Evolutionary conservation across 2,888 invertebrate genomes (phyloP), one percentile per base, ranked within the genome.

Genomic region (Heliconius hortense): DNA sequence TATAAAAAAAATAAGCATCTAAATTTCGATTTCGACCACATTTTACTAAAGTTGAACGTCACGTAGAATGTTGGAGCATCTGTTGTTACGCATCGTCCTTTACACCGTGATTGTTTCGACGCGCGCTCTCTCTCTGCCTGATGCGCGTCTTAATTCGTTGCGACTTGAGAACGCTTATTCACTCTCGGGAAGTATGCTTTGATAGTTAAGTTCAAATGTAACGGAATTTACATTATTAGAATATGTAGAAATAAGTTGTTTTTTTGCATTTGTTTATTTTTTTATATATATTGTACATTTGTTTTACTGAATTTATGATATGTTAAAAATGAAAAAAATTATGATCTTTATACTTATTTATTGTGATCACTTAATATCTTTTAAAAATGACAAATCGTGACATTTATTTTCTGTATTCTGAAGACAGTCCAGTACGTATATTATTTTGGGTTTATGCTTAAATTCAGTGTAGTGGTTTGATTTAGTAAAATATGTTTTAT

Each of bases 71-170:
- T 26, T 59, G 35, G 5, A 31, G 2, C 88, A 88, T 84, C 83
- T 88, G 89, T 82, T 79, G 81, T 64, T 76, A 15, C 77, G 64
- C 79, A 76, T 85, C 81, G 78, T 84, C 81, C 71, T 79, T 53
- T 56, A 62, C 74, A 31, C 31, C 31, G 67, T 79, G 76, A 84
- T 85, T 88, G 87, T 85, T 87, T 81, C 87, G 88, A 88, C 88
- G 81, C 73, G 48, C 83, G 79, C 82, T 83, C 84, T 84, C 73
- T 74, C 79, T 81, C 76, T 71, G 67, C 80, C 82, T 84, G 85
- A 86, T 86, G 86, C 80, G 79, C 78, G 78, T 76, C 79, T 81
- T 87, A 86, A 89, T 87, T 88, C 83, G 87, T 82, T 80, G 80
- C 82, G 85, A 86, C 81, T 79, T 79, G 72, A 59, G 60, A 73